These are phyloP conservation scores for Nibea albiflora DNA, from an alignment of 2,113 vertebrate genomes.

Conservation along the genomic window DNA sequence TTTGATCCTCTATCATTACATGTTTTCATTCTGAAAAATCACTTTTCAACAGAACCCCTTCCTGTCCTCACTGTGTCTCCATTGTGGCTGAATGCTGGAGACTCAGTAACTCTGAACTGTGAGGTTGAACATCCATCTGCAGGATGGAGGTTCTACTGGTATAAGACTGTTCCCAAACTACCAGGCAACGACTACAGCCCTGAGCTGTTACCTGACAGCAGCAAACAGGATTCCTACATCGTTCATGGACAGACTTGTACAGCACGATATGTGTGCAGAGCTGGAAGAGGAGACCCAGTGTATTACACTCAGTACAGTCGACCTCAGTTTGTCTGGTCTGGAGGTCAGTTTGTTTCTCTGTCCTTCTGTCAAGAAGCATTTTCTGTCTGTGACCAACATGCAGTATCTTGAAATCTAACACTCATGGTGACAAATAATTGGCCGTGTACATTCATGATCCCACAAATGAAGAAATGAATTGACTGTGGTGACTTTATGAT, in stretches of 20 bases:
- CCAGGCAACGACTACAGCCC: not conserved
- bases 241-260: conserved; percentile 39
- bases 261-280: conserved; percentile 11
- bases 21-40: not conserved
- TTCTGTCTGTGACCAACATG: too few relatives aligned
- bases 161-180: not conserved
- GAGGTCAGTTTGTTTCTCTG: conserved; percentile 8
- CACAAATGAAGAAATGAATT: too few relatives aligned
- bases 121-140: conserved; percentile 2
- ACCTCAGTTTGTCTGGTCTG: too few relatives aligned
- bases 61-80: conserved; percentile 41
- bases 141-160: conserved; percentile 50
- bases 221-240: conserved; percentile 14
- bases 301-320: too few relatives aligned
- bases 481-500: too few relatives aligned
- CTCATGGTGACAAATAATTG: too few relatives aligned
- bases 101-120: conserved; percentile 63
- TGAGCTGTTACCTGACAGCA: conserved; percentile 8
- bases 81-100: conserved; percentile 51
- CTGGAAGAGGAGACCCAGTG: too few relatives aligned
- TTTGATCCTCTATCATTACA: not conserved
- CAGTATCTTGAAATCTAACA: too few relatives aligned
- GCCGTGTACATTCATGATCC: too few relatives aligned
- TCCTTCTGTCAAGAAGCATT: too few relatives aligned
- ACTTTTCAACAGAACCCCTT: not conserved